These are phyloP conservation scores for Chloroceryle inda DNA, from an alignment of 2,797 vertebrate genomes.

Conservation along the genomic window DNA sequence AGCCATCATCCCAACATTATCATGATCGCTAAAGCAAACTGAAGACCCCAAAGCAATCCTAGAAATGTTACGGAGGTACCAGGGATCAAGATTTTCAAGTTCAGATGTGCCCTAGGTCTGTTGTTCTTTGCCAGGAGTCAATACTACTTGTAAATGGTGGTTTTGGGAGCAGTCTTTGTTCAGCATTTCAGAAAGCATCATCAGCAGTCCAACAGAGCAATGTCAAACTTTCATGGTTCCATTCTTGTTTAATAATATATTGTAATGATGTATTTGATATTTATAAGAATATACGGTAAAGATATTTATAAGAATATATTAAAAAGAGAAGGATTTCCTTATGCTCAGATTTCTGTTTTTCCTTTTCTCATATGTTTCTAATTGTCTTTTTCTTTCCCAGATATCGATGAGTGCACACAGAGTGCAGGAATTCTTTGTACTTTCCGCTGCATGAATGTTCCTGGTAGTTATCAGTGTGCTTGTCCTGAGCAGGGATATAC, in stretches of 20 bases:
- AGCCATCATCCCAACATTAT: background rate
- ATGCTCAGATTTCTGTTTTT: background rate
- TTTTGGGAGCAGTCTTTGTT: background rate
- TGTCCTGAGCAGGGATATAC: conserved; percentile 91
- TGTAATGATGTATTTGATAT: background rate
- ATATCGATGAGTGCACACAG: conserved; percentile 93
- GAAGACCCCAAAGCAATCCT: background rate
- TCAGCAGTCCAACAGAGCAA: background rate
- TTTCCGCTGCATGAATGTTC: conserved; percentile 93
- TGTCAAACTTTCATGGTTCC: background rate
- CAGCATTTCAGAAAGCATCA: background rate
- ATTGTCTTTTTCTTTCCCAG: conserved; percentile 75
- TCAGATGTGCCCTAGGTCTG: background rate
- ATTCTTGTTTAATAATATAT: background rate
- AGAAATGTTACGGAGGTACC: background rate
- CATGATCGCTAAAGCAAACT: background rate
- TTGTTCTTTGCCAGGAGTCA: background rate
- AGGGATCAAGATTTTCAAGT: background rate
- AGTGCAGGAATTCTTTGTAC: conserved; percentile 89
- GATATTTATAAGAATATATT: background rate
- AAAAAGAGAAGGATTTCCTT: background rate
- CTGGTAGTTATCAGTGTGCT: conserved; percentile 92
- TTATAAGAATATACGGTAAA: too few relatives aligned
- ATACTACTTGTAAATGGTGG: background rate
- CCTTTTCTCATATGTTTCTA: background rate